Conservation (phyloP, 1,140 invertebrate species). For the Camponotus vicinus region DNA sequence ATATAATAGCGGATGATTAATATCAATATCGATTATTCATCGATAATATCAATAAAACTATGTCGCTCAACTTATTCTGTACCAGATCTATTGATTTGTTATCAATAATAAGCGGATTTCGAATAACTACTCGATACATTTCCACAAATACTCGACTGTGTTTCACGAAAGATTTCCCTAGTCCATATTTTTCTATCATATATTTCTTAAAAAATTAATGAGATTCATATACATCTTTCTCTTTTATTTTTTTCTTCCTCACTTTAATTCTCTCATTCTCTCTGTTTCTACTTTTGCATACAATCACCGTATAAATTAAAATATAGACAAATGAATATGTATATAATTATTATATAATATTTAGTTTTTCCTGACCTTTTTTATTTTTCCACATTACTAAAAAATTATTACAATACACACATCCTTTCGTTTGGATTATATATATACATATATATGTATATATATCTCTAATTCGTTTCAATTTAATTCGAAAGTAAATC, state of each 20-base stretch:
- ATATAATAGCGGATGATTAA: constrained; percentile 26
- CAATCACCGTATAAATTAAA: constrained; percentile 65
- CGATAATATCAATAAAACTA: constrained; percentile 48
- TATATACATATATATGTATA: no score
- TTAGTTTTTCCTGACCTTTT: constrained; percentile 62
- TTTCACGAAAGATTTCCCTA: constrained; percentile 37
- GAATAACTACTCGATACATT: constrained; percentile 19
- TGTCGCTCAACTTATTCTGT: constrained; percentile 32
- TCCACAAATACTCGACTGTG: constrained; percentile 32
- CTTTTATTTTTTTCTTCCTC: constrained; percentile 15
- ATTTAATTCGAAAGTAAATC: no score
- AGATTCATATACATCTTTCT: constrained; percentile 24
- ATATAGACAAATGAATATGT: constrained; percentile 66
- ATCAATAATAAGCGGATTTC: constrained; percentile 48
- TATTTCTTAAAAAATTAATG: constrained; percentile 57
- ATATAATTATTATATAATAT: constrained; percentile 66
- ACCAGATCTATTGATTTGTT: constrained; percentile 52
- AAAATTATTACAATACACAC: background rate
- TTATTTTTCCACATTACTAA: background rate
- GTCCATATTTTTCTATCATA: constrained; percentile 32
- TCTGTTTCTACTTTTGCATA: constrained; percentile 42
- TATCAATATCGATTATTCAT: constrained; percentile 37
- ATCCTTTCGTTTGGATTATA: no score
- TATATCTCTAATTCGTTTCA: no score
- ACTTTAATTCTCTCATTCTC: constrained; percentile 46